Evolutionary conservation across 2,797 vertebrate species (phyloP).

Genomic region (Poeciliopsis infans): DNA sequence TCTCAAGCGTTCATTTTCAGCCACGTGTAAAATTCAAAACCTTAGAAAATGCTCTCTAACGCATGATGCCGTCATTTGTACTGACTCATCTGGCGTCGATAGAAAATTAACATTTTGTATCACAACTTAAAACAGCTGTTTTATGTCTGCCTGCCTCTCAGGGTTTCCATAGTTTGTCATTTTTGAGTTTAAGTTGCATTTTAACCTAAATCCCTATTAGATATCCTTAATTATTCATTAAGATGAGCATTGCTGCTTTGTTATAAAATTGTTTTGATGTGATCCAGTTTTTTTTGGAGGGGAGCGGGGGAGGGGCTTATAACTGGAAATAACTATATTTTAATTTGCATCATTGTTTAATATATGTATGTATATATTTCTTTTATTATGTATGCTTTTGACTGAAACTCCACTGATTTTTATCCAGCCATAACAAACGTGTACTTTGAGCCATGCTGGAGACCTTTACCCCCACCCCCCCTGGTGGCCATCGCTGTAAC

Average conservation of each 20-base stretch:
- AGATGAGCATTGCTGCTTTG: neutral
- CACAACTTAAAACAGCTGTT: neutral
- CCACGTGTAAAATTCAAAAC: neutral
- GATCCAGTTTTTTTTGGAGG: neutral
- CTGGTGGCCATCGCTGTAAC: conserved; percentile 3
- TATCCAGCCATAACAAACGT: neutral
- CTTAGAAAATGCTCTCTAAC: neutral
- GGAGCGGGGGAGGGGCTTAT: conserved; percentile 25
- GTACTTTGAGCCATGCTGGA: conserved; percentile 40
- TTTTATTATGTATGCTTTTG: conserved; percentile 59
- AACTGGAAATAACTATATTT: conserved; percentile 61
- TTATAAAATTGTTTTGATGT: conserved; percentile 7
- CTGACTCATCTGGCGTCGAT: neutral
- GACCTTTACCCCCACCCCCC: conserved; percentile 35
- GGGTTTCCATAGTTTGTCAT: neutral
- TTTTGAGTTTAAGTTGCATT: neutral
- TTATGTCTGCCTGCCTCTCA: neutral
- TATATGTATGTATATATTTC: conserved; percentile 50
- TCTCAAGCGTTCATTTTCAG: neutral
- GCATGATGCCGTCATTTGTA: neutral
- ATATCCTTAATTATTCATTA: neutral
- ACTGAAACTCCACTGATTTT: conserved; percentile 29
- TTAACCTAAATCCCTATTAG: neutral
- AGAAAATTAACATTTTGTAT: neutral
- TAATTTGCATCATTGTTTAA: conserved; percentile 34